Base-by-base conservation (phyloP, 2,797 vertebrate genomes). In the Diglossa cyanea region DNA sequence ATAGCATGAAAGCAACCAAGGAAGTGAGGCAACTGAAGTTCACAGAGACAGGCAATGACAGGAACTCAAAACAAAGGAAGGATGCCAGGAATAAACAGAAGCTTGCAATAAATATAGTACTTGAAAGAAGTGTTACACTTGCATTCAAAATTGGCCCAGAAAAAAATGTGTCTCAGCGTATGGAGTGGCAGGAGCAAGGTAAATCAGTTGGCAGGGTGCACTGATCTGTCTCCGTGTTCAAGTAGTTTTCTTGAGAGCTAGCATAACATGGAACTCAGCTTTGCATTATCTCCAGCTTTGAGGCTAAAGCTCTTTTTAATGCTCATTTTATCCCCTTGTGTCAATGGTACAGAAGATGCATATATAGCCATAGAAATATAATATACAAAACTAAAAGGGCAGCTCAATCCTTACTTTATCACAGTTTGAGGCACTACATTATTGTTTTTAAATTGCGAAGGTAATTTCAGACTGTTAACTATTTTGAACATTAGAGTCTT, bases 51-150 rank as follows among this genome's bases (percentile, higher is more conserved):
- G 55, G 81, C 67, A 92, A 42, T n/a, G 40, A 90, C 93, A 91
- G 86, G 87, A 84, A 88, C 68, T 45, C 40, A 90, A 45, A 66
- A 91, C 85, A 96, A 94, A 97, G 90, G 55, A 97, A 96, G 91
- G 91, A 95, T 91, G 81, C 44, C 6, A 5, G 58, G 35, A 94
- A 94, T 74, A 95, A 94, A 92, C 81, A 84, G 75, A 91, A 90
- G 54, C 45, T 48, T 76, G 25, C 33, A 80, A 66, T 88, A 96
- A 95, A 92, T 93, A 91, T 6, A 88, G 44, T 48, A 48, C 66
- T 93, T 74, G 50, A 89, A 90, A 93, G 45, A 90, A 93, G 48
- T 31, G 25, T 68, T 51, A 54, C 31, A 86, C 24, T 48, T 51
- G 54, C n/a, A 51, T 88, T 73, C 35, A 70, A 44, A 91, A 78